phyloP scores from a whole-genome alignment of 2,113 vertebrate genomes.

The Phylloscopus whistleri region DNA sequence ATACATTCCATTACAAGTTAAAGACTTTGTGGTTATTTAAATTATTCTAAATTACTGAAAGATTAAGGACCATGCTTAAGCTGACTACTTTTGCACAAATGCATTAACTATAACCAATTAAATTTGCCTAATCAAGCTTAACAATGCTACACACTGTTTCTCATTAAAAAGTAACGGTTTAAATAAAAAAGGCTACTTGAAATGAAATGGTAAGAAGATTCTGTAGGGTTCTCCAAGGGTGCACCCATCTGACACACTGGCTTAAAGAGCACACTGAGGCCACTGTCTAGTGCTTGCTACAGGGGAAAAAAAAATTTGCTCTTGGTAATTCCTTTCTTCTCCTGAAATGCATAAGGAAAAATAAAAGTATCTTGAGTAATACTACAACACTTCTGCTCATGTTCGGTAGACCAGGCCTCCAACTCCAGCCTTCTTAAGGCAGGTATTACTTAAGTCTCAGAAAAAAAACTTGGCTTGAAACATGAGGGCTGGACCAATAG shows the following conservation, averaged over 20 bases:
- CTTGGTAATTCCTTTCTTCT: background rate
- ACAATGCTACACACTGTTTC: constrained; percentile 68
- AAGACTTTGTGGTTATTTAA: constrained; percentile 67
- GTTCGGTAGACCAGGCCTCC: background rate
- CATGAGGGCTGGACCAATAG: background rate
- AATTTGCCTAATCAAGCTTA: constrained; percentile 78
- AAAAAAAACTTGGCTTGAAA: background rate
- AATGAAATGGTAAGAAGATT: constrained; percentile 36
- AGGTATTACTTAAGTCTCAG: background rate
- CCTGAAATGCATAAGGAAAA: constrained; percentile 1
- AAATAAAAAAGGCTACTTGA: constrained; percentile 29
- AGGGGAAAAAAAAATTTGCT: constrained; percentile 5
- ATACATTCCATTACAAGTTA: constrained; percentile 47
- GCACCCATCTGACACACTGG: constrained; percentile 63
- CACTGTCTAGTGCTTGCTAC: constrained; percentile 36
- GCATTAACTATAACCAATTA: constrained; percentile 71
- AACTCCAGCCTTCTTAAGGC: background rate
- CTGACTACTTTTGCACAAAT: constrained; percentile 64
- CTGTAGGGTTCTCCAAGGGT: constrained; percentile 49
- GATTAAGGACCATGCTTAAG: constrained; percentile 64
- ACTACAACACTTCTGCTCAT: background rate
- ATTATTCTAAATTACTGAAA: constrained; percentile 67
- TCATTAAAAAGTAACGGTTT: constrained; percentile 68
- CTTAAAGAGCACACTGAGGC: constrained; percentile 46
- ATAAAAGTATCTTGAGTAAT: background rate